Evolutionary conservation across 2,888 invertebrate species (phyloP).

Genomic region (Tetheella fluctuosa): DNA sequence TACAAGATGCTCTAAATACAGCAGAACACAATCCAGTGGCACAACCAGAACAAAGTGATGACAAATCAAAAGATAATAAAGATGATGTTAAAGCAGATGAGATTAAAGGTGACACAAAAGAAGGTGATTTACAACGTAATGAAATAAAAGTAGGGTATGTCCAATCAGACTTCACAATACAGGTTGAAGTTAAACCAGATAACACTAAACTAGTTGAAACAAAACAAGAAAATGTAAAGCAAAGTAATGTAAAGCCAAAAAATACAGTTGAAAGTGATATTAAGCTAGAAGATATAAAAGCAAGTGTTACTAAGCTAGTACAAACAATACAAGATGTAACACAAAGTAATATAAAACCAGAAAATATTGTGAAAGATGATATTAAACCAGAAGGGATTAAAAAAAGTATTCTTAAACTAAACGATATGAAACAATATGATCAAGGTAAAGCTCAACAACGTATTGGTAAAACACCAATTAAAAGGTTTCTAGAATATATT

Average conservation of each 20-base stretch:
- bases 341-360: no score
- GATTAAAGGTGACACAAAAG: not conserved
- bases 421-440: no score
- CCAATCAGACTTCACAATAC: not conserved
- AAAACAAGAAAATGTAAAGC: no score
- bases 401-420: no score
- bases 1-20: not conserved
- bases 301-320: not conserved
- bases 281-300: not conserved
- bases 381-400: no score
- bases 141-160: not conserved
- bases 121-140: not conserved
- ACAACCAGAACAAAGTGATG: not conserved
- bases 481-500: not conserved
- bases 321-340: not conserved
- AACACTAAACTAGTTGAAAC: no score
- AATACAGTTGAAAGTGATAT: no score
- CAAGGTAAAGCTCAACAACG: not conserved
- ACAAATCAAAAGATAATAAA: not conserved
- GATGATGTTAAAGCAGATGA: not conserved
- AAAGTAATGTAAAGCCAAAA: no score
- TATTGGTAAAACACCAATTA: not conserved
- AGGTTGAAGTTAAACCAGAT: no score
- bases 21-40: not conserved
- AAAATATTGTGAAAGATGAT: no score